Evolutionary conservation across 2,888 invertebrate species (phyloP).

Genomic region (Agrotis ipsilon): DNA sequence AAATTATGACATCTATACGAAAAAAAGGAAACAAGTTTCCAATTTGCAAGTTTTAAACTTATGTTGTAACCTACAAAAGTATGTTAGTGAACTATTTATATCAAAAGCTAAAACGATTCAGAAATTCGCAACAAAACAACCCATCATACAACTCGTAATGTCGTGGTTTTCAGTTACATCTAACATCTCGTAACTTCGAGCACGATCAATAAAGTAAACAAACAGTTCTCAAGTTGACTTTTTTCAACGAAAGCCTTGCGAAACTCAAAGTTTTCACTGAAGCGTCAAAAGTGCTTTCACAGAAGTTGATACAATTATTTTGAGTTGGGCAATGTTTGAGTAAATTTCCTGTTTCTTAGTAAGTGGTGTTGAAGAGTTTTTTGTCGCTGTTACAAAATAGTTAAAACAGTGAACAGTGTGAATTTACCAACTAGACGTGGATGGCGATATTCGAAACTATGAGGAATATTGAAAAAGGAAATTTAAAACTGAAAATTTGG

Average conservation of each 20-base stretch:
- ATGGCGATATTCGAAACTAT: too few relatives aligned
- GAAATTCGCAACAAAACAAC: not conserved
- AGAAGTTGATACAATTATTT: constrained; percentile 14
- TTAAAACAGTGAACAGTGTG: too few relatives aligned
- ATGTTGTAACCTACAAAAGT: too few relatives aligned
- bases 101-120: too few relatives aligned
- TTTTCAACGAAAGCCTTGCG: constrained; percentile 25
- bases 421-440: too few relatives aligned
- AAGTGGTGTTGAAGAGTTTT: constrained; percentile 12
- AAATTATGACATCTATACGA: too few relatives aligned
- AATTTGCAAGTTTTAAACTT: too few relatives aligned
- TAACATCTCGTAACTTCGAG: constrained; percentile 1
- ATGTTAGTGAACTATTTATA: too few relatives aligned
- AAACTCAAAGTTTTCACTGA: constrained; percentile 29
- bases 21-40: too few relatives aligned
- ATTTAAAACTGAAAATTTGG: too few relatives aligned
- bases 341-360: constrained; percentile 31
- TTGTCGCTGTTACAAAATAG: not conserved
- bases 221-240: constrained; percentile 19
- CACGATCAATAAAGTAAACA: constrained; percentile 43
- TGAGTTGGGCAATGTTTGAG: constrained; percentile 16
- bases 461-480: too few relatives aligned
- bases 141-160: not conserved
- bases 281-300: constrained; percentile 32
- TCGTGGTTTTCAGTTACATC: constrained; percentile 1